Base-by-base conservation (phyloP, 2,888 invertebrate genomes). In the Zootermopsis nevadensis region DNA sequence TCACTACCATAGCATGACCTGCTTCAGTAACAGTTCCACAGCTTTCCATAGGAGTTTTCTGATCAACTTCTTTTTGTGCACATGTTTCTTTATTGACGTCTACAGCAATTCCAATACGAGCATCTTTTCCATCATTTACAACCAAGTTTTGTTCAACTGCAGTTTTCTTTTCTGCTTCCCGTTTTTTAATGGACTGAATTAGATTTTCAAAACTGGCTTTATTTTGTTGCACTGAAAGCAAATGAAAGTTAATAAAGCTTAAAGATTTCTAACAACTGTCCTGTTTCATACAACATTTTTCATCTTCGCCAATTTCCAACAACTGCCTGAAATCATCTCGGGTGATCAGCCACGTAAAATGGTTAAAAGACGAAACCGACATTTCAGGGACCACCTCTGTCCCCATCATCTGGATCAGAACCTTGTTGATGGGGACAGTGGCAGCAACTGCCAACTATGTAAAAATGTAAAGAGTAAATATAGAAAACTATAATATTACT, bases 131-230 rank as follows among this genome's bases (percentile, higher is more conserved):
- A 48, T 67, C 69, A 72, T 15, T 22, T 24, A 27, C 6, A 22
- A 42, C n/a, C 15, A 30, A 85, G 83, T 80, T 85, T 85, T 27
- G 85, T 86, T 69, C 33, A 69, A 69, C 69, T 30, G 27, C n/a
- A 33, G 69, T 22, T 1, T 33, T 69, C 67, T 86, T 84, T n/a
- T 53, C 77, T n/a, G 84, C 86, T 67, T 86, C 86, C 7, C 88
- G 87, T 27, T 85, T 85, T 86, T 87, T 89, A 72, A 90, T 87
- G 31, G 87, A 85, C 60, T 88, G 86, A 33, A 90, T 89, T 72
- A 90, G 85, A 82, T 86, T 87, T 19, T 88, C 86, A 81, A 89
- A 90, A 77, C 87, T 88, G 12, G 86, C 86, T 85, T 89, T 88
- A 83, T 90, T 88, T 24, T 87, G 85, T 83, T 88, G 86, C 84